Conservation (phyloP, 2,888 invertebrate species). For the Augochlorella aurata region DNA sequence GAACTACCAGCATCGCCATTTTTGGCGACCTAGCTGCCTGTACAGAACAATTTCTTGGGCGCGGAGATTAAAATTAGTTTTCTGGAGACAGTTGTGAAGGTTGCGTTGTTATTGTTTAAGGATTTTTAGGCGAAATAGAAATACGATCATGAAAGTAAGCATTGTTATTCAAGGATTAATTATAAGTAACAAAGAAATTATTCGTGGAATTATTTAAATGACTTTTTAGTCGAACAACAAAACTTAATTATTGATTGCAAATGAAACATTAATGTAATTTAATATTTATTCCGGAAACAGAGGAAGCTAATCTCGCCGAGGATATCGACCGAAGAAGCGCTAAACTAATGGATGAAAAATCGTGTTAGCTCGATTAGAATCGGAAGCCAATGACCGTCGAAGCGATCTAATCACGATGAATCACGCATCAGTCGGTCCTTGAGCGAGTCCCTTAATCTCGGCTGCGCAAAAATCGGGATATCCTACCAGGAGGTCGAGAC, state of each 20-base stretch:
- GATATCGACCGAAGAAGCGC: neutral
- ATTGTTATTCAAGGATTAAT: too few species aligned
- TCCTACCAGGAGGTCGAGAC: constrained; percentile 42
- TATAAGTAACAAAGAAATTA: too few species aligned
- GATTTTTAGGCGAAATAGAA: too few species aligned
- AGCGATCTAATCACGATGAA: neutral
- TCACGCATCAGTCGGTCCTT: constrained; percentile 3
- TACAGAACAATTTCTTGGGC: neutral
- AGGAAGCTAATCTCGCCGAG: neutral
- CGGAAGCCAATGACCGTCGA: neutral
- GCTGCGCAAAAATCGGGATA: neutral
- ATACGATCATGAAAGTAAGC: too few species aligned
- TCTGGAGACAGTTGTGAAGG: too few species aligned
- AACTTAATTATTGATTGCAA: too few species aligned
- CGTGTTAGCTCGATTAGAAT: neutral
- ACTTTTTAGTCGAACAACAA: too few species aligned
- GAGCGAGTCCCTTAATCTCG: constrained; percentile 4
- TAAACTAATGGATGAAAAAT: neutral
- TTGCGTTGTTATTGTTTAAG: too few species aligned
- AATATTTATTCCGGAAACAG: too few species aligned
- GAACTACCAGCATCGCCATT: neutral
- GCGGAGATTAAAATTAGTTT: too few species aligned
- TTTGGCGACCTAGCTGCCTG: neutral
- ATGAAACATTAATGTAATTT: too few species aligned
- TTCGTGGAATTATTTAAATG: too few species aligned